Evolutionary conservation across 2,797 vertebrate genomes (phyloP), one percentile per base, ranked within the genome.

Genomic region (Propithecus deckenii): DNA sequence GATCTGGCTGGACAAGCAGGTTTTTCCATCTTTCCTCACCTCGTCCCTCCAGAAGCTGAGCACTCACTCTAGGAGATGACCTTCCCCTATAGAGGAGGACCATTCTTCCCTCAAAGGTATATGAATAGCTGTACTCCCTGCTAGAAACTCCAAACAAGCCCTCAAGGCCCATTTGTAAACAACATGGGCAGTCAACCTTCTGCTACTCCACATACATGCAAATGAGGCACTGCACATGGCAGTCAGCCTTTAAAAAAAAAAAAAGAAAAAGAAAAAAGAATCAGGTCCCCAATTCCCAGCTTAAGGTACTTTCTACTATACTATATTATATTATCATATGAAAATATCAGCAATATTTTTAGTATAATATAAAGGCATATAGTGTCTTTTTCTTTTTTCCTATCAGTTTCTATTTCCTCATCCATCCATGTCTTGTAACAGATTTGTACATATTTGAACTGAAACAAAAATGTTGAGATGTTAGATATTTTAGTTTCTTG

Each of bases 111-210:
- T 12, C 75, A 71, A 28, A 25, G 35, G 25, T 23, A 32, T 4
- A 4, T 30, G 99, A 99, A 99, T 99, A 99, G 99, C 99, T 99
- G 99, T 98, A 98, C 99, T 99, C 99, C 99, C 99, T 99, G 25
- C 30, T 28, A 46, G 18, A 59, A 46, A 38, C 5, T 43, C n/a
- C 25, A 38, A 38, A 52, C 43, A 28, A 59, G 25, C 30, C 99
- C 99, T 99, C 99, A 99, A 99, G 99, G 99, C 99, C 99, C 99
- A 99, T 99, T 99, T 99, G 99, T 99, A 99, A 99, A 99, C 99
- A 99, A 99, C 99, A 99, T 99, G 99, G 99, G 99, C 99, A 99
- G 99, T 99, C 99, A 99, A 99, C 99, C 99, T 99, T 98, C 99
- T 99, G 99, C 99, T 99, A 99, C 99, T 99, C 99, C 99, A 99